These are phyloP conservation scores for Drosophila paracracens DNA, from an alignment of 2,888 invertebrate genomes.

Conservation along the genomic window DNA sequence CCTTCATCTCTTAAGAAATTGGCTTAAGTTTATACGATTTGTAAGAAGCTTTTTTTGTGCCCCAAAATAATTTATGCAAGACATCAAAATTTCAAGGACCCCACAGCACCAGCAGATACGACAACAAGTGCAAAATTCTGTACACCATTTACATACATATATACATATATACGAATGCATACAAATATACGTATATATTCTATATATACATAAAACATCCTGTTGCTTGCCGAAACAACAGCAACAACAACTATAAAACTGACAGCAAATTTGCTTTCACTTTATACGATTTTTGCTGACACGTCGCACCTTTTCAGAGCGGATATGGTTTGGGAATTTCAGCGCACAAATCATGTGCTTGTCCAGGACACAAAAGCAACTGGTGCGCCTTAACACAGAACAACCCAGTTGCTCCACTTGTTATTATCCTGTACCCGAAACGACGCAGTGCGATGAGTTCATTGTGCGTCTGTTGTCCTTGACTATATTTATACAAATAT, in stretches of 20 bases:
- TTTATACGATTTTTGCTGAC: constrained; percentile 76
- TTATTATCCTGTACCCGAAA: constrained; percentile 29
- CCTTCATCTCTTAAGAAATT: constrained; percentile 53
- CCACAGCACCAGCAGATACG: constrained; percentile 14
- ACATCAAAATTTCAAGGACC: constrained; percentile 67
- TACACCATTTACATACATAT: constrained; percentile 21
- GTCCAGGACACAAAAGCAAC: constrained; percentile 61
- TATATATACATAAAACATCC: constrained; percentile 16
- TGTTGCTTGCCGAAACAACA: constrained; percentile 45
- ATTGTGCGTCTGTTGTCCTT: constrained; percentile 70
- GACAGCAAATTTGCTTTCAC: constrained; percentile 67
- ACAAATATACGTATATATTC: not conserved
- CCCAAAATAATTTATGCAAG: constrained; percentile 68
- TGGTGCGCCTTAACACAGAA: constrained; percentile 53
- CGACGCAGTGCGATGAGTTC: constrained; percentile 66
- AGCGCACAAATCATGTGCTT: constrained; percentile 18
- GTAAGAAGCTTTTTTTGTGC: constrained; percentile 40
- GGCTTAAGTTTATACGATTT: constrained; percentile 76
- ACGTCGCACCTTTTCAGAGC: constrained; percentile 66
- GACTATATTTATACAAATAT: constrained; percentile 29
- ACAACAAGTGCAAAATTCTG: constrained; percentile 42
- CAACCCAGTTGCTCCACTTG: constrained; percentile 29
- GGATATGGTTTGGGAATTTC: not conserved
- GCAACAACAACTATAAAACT: constrained; percentile 40
- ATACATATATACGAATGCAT: not conserved